Evolutionary conservation across 2,113 vertebrate genomes (phyloP).

Genomic region (Phylloscopus whistleri): DNA sequence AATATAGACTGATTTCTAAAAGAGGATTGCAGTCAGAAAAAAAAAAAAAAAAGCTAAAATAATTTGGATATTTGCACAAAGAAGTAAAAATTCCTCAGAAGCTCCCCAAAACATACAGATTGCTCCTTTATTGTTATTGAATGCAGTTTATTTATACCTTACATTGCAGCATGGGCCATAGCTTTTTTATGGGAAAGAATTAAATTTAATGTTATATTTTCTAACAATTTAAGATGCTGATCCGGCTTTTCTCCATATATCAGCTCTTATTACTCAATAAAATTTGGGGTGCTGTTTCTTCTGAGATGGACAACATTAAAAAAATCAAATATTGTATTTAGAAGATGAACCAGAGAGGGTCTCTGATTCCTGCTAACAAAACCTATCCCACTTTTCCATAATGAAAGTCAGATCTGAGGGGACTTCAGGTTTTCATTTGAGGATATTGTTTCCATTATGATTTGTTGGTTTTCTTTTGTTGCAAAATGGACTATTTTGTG

Average conservation of each 20-base stretch:
- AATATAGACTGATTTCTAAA: not conserved
- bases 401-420: not conserved
- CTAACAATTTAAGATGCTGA: constrained; percentile 2
- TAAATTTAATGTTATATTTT: constrained; percentile 42
- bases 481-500: constrained; percentile 57
- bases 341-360: not conserved
- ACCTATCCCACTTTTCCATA: not conserved
- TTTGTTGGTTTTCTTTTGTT: constrained; percentile 11
- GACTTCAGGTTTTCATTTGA: not conserved
- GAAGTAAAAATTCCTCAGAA: constrained; percentile 23
- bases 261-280: constrained; percentile 24
- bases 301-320: not conserved
- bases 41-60: not conserved
- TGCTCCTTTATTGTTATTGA: constrained; percentile 13
- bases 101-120: not conserved
- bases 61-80: not conserved
- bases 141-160: constrained; percentile 49
- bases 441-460: constrained; percentile 11
- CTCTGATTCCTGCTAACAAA: not conserved
- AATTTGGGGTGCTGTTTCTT: not conserved
- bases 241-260: constrained; percentile 19
- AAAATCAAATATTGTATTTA: not conserved
- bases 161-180: not conserved
- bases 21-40: not conserved
- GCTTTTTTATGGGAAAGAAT: constrained; percentile 27